A percentile compares a stretch with the other conserved stretches of the same genome.
Evolutionary conservation across 2,113 vertebrate genomes (phyloP).

Genomic region (Rhinogobius similis): DNA sequence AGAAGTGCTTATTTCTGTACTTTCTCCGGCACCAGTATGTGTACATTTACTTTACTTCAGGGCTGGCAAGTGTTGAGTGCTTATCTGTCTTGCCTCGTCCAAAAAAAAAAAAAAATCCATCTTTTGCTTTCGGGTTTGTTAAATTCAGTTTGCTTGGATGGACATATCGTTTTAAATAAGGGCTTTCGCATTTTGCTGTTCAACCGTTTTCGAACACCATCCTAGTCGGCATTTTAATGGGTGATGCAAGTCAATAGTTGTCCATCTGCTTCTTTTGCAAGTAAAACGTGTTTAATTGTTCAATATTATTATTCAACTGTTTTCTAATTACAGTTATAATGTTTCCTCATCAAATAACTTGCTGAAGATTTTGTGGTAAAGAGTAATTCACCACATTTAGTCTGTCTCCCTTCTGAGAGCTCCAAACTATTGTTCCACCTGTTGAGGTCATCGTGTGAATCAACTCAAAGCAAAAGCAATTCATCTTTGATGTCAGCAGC

Average conservation of each 20-base stretch:
- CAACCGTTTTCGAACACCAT: not conserved
- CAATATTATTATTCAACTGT: too few relatives aligned
- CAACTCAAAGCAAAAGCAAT: too few relatives aligned
- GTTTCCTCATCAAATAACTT: too few relatives aligned
- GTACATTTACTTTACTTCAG: conserved; percentile 64
- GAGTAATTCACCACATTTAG: too few relatives aligned
- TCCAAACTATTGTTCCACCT: too few relatives aligned
- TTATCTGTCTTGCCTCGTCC: conserved; percentile 27
- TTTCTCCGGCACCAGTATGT: conserved; percentile 64
- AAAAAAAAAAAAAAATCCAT: too few relatives aligned
- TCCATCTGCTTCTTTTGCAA: conserved; percentile 35
- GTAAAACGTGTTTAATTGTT: not conserved
- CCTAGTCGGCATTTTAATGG: not conserved
- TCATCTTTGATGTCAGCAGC: too few relatives aligned
- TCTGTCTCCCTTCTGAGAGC: too few relatives aligned
- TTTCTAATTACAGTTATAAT: too few relatives aligned
- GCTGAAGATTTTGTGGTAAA: too few relatives aligned
- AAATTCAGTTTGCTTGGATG: not conserved
- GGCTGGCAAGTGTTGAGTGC: conserved; percentile 36
- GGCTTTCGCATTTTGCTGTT: not conserved
- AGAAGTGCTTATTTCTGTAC: conserved; percentile 38
- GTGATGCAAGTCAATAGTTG: too few relatives aligned
- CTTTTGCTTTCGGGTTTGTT: not conserved
- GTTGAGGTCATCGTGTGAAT: too few relatives aligned
- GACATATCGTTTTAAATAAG: not conserved